A percentile compares a stretch with the other conserved stretches of the same genome.
Evolutionary conservation across 2,797 vertebrate genomes (phyloP).

Genomic region (Eutrigla gurnardus): DNA sequence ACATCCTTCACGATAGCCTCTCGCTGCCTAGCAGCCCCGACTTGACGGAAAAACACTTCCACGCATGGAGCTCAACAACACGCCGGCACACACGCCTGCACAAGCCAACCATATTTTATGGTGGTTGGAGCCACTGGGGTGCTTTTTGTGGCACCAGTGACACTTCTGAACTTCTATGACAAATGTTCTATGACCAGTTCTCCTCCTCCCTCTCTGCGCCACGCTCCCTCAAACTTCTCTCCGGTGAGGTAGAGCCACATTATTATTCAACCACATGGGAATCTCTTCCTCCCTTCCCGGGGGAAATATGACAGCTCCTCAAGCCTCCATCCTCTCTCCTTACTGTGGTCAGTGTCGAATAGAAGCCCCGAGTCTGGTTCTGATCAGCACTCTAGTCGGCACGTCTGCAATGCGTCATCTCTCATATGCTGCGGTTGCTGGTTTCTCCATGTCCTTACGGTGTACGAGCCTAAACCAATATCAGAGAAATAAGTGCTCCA

Average conservation of each 20-base stretch:
- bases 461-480: slow-evolving; percentile 49
- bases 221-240: slow-evolving; percentile 42
- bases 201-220: slow-evolving; percentile 33
- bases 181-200: slow-evolving; percentile 53
- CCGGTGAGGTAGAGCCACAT: slow-evolving; percentile 52
- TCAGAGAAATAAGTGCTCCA: slow-evolving; percentile 33
- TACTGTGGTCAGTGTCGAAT: slow-evolving; percentile 62
- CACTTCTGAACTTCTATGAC: slow-evolving; percentile 64
- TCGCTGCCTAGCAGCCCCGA: slow-evolving; percentile 41
- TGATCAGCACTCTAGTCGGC: slow-evolving; percentile 57
- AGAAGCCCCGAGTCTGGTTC: slow-evolving; percentile 60
- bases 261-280: slow-evolving; percentile 70
- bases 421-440: slow-evolving; percentile 60
- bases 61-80: slow-evolving; percentile 26
- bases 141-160: slow-evolving; percentile 56
- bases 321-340: slow-evolving; percentile 19
- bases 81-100: slow-evolving; percentile 23
- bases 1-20: slow-evolving; percentile 52
- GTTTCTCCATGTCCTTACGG: slow-evolving; percentile 40
- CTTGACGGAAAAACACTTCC: slow-evolving; percentile 61
- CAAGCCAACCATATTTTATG: slow-evolving; percentile 28
- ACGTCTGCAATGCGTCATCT: slow-evolving; percentile 66
- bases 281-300: slow-evolving; percentile 43
- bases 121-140: slow-evolving; percentile 34
- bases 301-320: slow-evolving; percentile 62